Conservation (phyloP, 2,888 invertebrate genomes). For the Linnaemya vulpina region DNA sequence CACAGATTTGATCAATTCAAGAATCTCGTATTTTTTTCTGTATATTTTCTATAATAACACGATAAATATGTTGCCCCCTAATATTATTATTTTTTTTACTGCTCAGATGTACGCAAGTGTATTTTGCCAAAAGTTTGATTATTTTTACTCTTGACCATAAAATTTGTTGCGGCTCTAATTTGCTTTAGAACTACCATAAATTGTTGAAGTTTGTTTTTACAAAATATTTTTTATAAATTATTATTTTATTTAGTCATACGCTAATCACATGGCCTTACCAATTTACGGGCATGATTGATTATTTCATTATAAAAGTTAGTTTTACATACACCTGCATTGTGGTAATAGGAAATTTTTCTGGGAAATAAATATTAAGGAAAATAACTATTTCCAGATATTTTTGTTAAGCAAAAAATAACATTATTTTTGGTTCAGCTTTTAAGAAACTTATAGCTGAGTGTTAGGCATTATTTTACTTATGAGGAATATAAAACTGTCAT, state of each 20-base stretch:
- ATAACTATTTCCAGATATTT: not conserved
- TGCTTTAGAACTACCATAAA: not conserved
- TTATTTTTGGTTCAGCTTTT: not conserved
- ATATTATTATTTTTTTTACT: not conserved
- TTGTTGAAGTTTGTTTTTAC: slow-evolving; percentile 10
- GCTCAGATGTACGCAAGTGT: slow-evolving; percentile 10
- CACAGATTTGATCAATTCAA: too few species aligned
- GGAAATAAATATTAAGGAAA: not conserved
- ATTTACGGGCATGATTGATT: slow-evolving; percentile 29
- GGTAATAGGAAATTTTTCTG: not conserved
- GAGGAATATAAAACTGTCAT: too few species aligned
- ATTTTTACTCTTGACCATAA: slow-evolving; percentile 31
- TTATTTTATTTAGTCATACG: not conserved
- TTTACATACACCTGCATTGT: slow-evolving; percentile 41
- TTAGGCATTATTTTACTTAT: too few species aligned
- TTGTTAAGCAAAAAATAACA: not conserved
- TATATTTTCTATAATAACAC: too few species aligned
- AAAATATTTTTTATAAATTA: not conserved
- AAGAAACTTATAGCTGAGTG: not conserved
- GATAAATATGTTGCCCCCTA: slow-evolving; percentile 5
- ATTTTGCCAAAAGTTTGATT: slow-evolving; percentile 47
- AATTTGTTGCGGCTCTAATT: slow-evolving; percentile 31
- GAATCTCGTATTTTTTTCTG: too few species aligned
- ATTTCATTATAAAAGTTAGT: slow-evolving; percentile 33
- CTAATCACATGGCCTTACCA: not conserved